Conservation (phyloP, 1,140 invertebrate species). For the Apis dorsata region DNA sequence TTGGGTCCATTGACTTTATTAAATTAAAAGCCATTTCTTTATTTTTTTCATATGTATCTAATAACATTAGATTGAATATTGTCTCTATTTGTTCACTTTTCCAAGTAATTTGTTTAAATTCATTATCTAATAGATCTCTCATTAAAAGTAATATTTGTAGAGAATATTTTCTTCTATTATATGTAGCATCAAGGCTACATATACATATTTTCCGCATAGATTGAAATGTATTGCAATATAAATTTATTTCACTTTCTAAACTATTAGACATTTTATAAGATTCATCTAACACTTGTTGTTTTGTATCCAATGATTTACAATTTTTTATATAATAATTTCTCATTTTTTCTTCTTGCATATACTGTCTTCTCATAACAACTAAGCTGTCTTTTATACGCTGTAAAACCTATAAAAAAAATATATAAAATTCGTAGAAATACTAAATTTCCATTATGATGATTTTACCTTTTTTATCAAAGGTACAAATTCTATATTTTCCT, state of each 20-base stretch:
- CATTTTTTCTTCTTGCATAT: conserved; percentile 61
- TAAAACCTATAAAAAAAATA: conserved; percentile 64
- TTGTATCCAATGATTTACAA: neutral
- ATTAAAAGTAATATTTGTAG: conserved; percentile 80
- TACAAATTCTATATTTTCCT: conserved; percentile 84
- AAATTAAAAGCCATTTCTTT: conserved; percentile 83
- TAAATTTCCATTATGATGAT: neutral
- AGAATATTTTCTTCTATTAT: conserved; percentile 84
- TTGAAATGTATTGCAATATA: conserved; percentile 76
- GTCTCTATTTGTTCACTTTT: conserved; percentile 73
- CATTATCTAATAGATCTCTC: conserved; percentile 65
- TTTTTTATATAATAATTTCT: conserved; percentile 24
- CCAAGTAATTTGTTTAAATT: conserved; percentile 63
- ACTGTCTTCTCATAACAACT: conserved; percentile 61
- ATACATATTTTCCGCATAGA: conserved; percentile 81
- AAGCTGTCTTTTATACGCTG: conserved; percentile 73
- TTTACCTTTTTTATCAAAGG: conserved; percentile 84
- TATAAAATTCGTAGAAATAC: neutral
- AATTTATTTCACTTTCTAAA: conserved; percentile 52
- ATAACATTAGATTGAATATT: conserved; percentile 82
- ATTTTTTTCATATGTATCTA: conserved; percentile 91
- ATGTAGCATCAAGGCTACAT: conserved; percentile 84
- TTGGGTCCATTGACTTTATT: conserved; percentile 63
- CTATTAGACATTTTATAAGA: conserved; percentile 19
- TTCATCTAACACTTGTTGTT: conserved; percentile 6